Evolutionary conservation across 1,140 invertebrate genomes (phyloP).

Genomic region (Drosophila prosaltans): DNA sequence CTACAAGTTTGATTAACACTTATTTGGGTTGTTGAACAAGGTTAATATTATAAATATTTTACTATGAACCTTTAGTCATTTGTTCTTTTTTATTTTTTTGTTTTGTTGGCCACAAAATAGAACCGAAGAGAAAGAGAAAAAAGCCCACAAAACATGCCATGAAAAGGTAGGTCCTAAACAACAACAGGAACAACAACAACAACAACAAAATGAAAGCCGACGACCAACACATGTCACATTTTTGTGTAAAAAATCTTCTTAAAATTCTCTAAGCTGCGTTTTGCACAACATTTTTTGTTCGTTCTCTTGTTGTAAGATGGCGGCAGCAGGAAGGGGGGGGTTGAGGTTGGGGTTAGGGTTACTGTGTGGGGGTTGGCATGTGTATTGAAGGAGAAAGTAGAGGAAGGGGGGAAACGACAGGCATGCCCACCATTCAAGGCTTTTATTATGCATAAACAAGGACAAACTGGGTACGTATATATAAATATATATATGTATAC

Average conservation of each 20-base stretch:
- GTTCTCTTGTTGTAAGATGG: slow-evolving; percentile 23
- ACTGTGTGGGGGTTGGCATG: too few relatives aligned
- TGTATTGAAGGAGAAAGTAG: too few relatives aligned
- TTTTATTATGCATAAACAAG: slow-evolving; percentile 52
- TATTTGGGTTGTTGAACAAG: slow-evolving; percentile 30
- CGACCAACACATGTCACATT: slow-evolving; percentile 76
- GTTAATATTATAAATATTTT: slow-evolving; percentile 51
- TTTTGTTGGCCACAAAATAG: not conserved
- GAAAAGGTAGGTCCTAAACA: slow-evolving; percentile 20
- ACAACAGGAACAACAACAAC: slow-evolving; percentile 36
- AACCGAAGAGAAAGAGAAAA: slow-evolving; percentile 25
- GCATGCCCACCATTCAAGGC: slow-evolving; percentile 44
- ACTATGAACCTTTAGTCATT: slow-evolving; percentile 18
- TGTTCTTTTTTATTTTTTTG: slow-evolving; percentile 8
- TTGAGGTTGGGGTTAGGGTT: too few relatives aligned
- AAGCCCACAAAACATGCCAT: slow-evolving; percentile 18
- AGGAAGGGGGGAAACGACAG: not conserved
- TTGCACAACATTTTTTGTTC: slow-evolving; percentile 38
- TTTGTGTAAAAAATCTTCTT: slow-evolving; percentile 70
- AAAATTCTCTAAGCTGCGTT: slow-evolving; percentile 66
- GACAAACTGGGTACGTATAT: slow-evolving; percentile 21
- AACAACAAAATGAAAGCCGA: slow-evolving; percentile 44
- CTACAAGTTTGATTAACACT: not conserved
- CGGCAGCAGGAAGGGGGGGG: not conserved
- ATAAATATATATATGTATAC: not conserved